Percentiles rank a stretch among this genome's conserved stretches.
phyloP scores from a whole-genome alignment of 64 coral and sea anemone species.

The Orbicella faveolata region DNA sequence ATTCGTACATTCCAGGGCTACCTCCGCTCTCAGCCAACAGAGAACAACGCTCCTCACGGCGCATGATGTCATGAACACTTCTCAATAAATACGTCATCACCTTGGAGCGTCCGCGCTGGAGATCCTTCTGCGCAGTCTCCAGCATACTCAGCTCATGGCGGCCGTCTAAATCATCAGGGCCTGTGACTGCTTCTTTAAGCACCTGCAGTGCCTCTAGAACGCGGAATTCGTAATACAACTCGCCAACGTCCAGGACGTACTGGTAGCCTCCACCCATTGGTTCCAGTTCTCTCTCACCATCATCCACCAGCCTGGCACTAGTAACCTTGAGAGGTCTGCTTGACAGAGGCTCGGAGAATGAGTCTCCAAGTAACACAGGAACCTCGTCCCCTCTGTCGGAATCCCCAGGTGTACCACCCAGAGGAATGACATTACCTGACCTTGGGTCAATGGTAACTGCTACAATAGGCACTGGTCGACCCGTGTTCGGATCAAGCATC shows the following conservation, averaged over 20 bases:
- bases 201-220: slow-evolving; percentile 85
- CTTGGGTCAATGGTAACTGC: slow-evolving; percentile 84
- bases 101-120: slow-evolving; percentile 51
- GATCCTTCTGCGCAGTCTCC: slow-evolving; percentile 75
- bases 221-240: slow-evolving; percentile 90
- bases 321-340: slow-evolving; percentile 80
- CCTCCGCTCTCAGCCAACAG: slow-evolving; percentile 88
- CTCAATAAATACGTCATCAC: slow-evolving; percentile 69
- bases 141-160: slow-evolving; percentile 89
- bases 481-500: slow-evolving; percentile 86
- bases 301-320: slow-evolving; percentile 88
- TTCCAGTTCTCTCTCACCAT: slow-evolving; percentile 90
- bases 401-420: slow-evolving; percentile 82
- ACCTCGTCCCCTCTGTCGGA: slow-evolving; percentile 84
- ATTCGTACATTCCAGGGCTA: slow-evolving; percentile 96
- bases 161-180: slow-evolving; percentile 68
- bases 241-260: slow-evolving; percentile 78
- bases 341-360: slow-evolving; percentile 87
- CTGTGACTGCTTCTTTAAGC: slow-evolving; percentile 83
- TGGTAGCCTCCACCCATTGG: slow-evolving; percentile 94
- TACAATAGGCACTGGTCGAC: slow-evolving; percentile 77
- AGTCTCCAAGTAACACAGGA: slow-evolving; percentile 74
- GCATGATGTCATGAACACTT: slow-evolving; percentile 85
- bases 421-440: slow-evolving; percentile 83
- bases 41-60: slow-evolving; percentile 77